A percentile compares a stretch with the other conserved stretches of the same genome.
These are phyloP conservation scores for Flexamia atlantica DNA, from an alignment of 2,888 invertebrate species.

Conservation along the genomic window DNA sequence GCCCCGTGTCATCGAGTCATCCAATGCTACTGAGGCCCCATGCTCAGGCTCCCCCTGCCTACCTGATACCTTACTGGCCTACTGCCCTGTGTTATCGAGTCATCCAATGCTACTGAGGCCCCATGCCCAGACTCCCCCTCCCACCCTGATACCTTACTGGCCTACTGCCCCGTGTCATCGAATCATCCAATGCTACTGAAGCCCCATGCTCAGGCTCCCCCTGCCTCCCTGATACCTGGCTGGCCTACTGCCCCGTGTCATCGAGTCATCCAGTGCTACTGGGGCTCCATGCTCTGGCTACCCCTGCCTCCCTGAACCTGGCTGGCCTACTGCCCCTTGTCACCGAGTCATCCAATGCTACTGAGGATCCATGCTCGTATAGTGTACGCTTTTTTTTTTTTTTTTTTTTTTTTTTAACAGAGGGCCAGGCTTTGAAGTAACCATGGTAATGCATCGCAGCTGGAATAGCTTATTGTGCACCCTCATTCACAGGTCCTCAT, in stretches of 20 bases:
- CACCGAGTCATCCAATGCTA: conserved; percentile 12
- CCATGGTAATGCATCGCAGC: too few relatives aligned
- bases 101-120: not conserved
- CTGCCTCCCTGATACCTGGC: conserved; percentile 20
- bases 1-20: not conserved
- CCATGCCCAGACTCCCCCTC: too few relatives aligned
- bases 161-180: conserved; percentile 7
- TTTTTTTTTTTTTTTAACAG: too few relatives aligned
- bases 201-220: not conserved
- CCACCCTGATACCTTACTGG: not conserved
- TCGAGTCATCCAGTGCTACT: not conserved
- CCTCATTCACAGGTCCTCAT: too few relatives aligned
- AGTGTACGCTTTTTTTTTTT: too few relatives aligned
- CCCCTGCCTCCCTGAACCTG: conserved; percentile 23
- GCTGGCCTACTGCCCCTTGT: conserved; percentile 21
- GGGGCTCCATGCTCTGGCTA: not conserved
- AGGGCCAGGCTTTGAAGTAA: too few relatives aligned
- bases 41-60: not conserved
- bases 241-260: conserved; percentile 49
- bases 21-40: not conserved
- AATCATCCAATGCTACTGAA: not conserved
- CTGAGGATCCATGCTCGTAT: not conserved
- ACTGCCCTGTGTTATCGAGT: conserved; percentile 3
- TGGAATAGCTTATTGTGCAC: too few relatives aligned
- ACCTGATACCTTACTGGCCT: conserved; percentile 5